Conservation (phyloP, 2,888 invertebrate genomes). For the Meloe dianella region DNA sequence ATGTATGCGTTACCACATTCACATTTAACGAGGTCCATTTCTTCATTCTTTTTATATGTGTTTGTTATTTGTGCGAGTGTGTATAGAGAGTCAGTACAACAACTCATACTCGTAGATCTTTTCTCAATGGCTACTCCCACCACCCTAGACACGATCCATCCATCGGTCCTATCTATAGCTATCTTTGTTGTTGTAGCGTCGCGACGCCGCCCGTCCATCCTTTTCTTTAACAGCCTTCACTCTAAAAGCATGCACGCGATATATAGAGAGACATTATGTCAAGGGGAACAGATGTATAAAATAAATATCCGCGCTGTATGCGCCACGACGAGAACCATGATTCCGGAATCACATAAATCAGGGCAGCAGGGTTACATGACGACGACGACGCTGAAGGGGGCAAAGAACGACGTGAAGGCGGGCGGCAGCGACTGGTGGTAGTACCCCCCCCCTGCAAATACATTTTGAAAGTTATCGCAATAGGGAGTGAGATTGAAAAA, state of each 20-base stretch:
- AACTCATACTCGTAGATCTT: constrained; percentile 64
- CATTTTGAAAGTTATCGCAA: not conserved
- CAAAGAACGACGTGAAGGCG: not conserved
- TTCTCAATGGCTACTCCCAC: constrained; percentile 58
- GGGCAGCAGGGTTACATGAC: constrained; percentile 55
- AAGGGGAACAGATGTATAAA: constrained; percentile 67
- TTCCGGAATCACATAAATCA: constrained; percentile 70
- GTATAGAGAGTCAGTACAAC: constrained; percentile 57
- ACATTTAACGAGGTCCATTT: not conserved
- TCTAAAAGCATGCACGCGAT: constrained; percentile 68
- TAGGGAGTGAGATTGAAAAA: not conserved
- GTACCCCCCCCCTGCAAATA: not conserved
- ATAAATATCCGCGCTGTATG: constrained; percentile 64
- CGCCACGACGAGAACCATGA: constrained; percentile 62
- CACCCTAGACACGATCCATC: constrained; percentile 52
- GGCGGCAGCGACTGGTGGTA: not conserved
- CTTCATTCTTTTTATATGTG: not conserved
- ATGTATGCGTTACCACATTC: not conserved
- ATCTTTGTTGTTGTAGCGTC: constrained; percentile 41
- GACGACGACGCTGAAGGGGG: not conserved
- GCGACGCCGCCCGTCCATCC: constrained; percentile 43
- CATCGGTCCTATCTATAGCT: constrained; percentile 46
- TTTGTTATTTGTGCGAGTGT: constrained; percentile 7
- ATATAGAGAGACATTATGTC: constrained; percentile 73
- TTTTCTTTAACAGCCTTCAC: constrained; percentile 62